These are phyloP conservation scores for Masnerella sp. DNA, from an alignment of 2,888 invertebrate species.

Conservation along the genomic window DNA sequence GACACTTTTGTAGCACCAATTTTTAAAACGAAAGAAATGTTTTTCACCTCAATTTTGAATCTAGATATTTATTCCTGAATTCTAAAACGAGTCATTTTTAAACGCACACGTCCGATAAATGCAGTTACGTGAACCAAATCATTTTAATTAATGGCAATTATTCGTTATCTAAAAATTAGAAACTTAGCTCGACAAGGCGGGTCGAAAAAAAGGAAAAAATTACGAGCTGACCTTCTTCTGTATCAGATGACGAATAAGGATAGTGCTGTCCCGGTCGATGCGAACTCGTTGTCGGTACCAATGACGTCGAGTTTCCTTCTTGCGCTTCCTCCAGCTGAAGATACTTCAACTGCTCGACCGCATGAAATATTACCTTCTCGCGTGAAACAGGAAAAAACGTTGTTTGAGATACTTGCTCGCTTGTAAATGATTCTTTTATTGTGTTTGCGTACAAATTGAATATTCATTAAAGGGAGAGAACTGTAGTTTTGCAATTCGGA, in stretches of 20 bases:
- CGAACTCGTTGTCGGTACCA: slow-evolving; percentile 64
- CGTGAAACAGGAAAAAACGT: slow-evolving; percentile 15
- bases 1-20: too few relatives aligned
- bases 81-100: too few relatives aligned
- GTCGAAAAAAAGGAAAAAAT: slow-evolving; percentile 10
- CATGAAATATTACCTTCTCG: slow-evolving; percentile 71
- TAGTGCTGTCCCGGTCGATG: slow-evolving; percentile 66
- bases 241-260: slow-evolving; percentile 46
- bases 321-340: slow-evolving; percentile 64
- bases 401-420: slow-evolving; percentile 23
- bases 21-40: too few relatives aligned
- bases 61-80: too few relatives aligned
- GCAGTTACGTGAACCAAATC: background rate
- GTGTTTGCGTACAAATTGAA: too few relatives aligned
- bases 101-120: too few relatives aligned
- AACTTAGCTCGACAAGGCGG: background rate
- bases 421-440: too few relatives aligned
- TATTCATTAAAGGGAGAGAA: too few relatives aligned
- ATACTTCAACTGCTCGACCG: slow-evolving; percentile 70
- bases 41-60: too few relatives aligned
- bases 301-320: slow-evolving; percentile 46
- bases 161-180: slow-evolving; percentile 1
- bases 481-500: too few relatives aligned
- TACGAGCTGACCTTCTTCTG: slow-evolving; percentile 41
- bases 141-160: slow-evolving; percentile 18